Conservation (phyloP, 2,797 vertebrate species). For the Danio albolineatus region DNA sequence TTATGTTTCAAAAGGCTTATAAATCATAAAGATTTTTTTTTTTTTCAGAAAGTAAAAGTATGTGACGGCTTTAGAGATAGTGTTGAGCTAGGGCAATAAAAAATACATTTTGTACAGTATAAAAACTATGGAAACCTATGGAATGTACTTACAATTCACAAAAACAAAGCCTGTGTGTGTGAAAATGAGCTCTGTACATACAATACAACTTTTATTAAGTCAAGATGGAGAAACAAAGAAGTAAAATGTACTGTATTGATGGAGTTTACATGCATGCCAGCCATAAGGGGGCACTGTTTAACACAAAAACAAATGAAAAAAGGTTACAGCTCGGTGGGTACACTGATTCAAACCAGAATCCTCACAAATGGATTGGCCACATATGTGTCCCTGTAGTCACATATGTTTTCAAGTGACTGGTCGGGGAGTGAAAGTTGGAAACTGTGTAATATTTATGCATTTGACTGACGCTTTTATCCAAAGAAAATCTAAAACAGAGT, state of each 20-base stretch:
- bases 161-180: background rate
- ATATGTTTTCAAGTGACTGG: constrained; percentile 7
- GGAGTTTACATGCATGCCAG: background rate
- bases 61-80: no score
- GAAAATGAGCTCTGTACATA: constrained; percentile 26
- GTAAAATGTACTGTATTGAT: background rate
- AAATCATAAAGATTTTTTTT: no score
- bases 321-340: background rate
- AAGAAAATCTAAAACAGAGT: background rate
- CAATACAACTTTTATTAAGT: constrained; percentile 18
- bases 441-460: background rate
- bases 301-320: constrained; percentile 3
- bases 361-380: background rate
- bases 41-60: no score
- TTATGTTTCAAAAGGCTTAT: no score
- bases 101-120: no score
- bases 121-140: no score
- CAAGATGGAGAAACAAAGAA: background rate
- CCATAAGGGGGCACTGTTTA: constrained; percentile 29
- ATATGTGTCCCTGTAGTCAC: constrained; percentile 9
- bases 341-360: constrained; percentile 27
- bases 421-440: background rate
- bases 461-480: no score
- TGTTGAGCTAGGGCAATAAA: no score
- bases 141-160: no score